Base-by-base conservation (phyloP, 2,888 invertebrate genomes). In the Mactromeris polynyma region DNA sequence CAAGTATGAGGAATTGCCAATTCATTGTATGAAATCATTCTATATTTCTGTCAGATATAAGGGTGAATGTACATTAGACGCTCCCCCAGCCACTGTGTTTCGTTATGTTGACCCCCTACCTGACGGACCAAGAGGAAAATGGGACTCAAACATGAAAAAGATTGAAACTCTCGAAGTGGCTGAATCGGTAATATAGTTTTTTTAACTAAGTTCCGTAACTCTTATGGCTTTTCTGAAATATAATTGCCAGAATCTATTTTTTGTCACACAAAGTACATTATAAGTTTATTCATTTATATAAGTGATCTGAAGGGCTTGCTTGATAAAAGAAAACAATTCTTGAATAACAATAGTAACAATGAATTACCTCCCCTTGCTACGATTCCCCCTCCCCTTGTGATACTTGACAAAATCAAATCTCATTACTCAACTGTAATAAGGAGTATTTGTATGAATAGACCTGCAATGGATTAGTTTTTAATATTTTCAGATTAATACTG, bases 111-210 rank as follows among this genome's bases (percentile, higher is more conserved):
- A 96, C 80, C 96, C 96, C 0, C 80, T 94, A 26, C 96, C 96
- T 79, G 92, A 89, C 85, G 94, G 95, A 17, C 95, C 94, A 9
- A 87, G 96, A 21, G 90, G 92, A 17, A 93, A 94, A 82, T 96
- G 96, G 96, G 96, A 96, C 93, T 96, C 95, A 79, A 95, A 95
- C 69, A 94, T 96, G 93, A 96, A 96, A 89, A 94, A 93, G 73
- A 91, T 96, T 40, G 95, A 96, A 88, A 90, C 94, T 1, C 64
- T 96, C 36, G 94, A 95, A 83, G 90, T 91, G 82, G 42, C 96
- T 31, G 94, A 94, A 40, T 88, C 93, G 92, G 96, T 96, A 89
- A 87, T n/a, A n/a, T n/a, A n/a, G n/a, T n/a, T n/a, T n/a, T n/a
- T n/a, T n/a, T n/a, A n/a, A n/a, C n/a, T n/a, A n/a, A n/a, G n/a